Evolutionary conservation across 2,113 vertebrate species (phyloP).

Genomic region (Brachyistius frenatus): DNA sequence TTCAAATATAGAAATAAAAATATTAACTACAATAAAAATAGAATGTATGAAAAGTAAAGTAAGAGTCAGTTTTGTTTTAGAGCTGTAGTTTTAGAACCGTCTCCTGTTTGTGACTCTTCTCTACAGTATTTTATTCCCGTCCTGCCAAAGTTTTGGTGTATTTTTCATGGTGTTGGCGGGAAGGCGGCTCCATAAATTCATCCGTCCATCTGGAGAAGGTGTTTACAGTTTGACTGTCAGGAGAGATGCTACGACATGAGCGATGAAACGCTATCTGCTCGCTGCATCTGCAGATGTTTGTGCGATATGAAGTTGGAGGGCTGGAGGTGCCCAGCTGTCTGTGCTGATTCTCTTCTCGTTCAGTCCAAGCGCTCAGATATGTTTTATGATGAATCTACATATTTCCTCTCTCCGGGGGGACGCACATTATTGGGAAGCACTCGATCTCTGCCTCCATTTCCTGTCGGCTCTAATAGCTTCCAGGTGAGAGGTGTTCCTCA

Average conservation of each 20-base stretch:
- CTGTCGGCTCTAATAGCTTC: constrained; percentile 81
- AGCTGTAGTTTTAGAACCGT: no score
- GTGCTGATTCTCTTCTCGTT: constrained; percentile 56
- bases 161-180: not conserved
- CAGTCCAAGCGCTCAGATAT: constrained; percentile 61
- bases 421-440: constrained; percentile 77
- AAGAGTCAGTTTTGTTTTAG: no score
- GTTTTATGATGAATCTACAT: constrained; percentile 83
- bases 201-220: constrained; percentile 62
- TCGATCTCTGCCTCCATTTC: constrained; percentile 81
- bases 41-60: no score
- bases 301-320: constrained; percentile 59
- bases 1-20: no score
- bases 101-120: no score
- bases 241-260: constrained; percentile 61
- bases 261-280: constrained; percentile 60
- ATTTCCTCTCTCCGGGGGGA: constrained; percentile 68
- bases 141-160: not conserved
- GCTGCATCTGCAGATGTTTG: constrained; percentile 70
- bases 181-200: not conserved
- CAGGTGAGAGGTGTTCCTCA: constrained; percentile 81
- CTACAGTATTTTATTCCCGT: not conserved
- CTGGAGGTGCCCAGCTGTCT: constrained; percentile 75
- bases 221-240: constrained; percentile 62
- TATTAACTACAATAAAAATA: no score